phyloP scores from a whole-genome alignment of 2,888 invertebrate genomes.

The Mythimna impura region DNA sequence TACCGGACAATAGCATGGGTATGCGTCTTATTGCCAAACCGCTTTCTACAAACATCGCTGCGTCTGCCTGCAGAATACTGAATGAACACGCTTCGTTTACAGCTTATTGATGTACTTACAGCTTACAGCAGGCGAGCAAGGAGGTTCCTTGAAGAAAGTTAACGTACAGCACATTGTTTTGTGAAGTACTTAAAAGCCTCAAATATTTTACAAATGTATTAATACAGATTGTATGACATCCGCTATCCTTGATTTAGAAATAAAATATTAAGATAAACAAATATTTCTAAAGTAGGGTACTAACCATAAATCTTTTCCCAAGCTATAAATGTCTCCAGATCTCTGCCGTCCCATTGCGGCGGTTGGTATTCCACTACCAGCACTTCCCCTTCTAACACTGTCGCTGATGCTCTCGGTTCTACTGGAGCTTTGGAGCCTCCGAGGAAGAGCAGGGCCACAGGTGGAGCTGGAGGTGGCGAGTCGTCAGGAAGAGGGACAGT shows the following conservation, averaged over 20 bases:
- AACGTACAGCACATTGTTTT: conserved; percentile 39
- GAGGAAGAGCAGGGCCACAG: conserved; percentile 88
- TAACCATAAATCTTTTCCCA: conserved; percentile 89
- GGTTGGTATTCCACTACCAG: conserved; percentile 91
- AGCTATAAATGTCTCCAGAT: conserved; percentile 85
- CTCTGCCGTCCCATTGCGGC: conserved; percentile 89
- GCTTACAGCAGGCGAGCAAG: conserved; percentile 8
- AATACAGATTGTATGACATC: conserved; percentile 30
- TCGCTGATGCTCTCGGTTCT: conserved; percentile 90
- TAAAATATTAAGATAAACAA: conserved; percentile 2
- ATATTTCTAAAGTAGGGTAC: conserved; percentile 50
- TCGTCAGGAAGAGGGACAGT: conserved; percentile 78
- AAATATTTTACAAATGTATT: conserved; percentile 27
- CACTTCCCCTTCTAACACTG: conserved; percentile 91
- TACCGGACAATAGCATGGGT: conserved; percentile 87
- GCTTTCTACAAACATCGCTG: conserved; percentile 87
- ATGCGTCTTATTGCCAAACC: conserved; percentile 87
- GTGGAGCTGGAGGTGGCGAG: conserved; percentile 75
- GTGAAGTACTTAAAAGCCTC: conserved; percentile 7
- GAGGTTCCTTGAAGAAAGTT: conserved; percentile 56
- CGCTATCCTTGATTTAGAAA: conserved; percentile 26
- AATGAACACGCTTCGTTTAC: conserved; percentile 71
- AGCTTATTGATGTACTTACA: conserved; percentile 71
- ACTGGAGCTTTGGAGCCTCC: conserved; percentile 92
- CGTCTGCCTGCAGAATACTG: conserved; percentile 81